Conservation (phyloP, 1,140 invertebrate genomes). For the Scaptomyza graminum region DNA sequence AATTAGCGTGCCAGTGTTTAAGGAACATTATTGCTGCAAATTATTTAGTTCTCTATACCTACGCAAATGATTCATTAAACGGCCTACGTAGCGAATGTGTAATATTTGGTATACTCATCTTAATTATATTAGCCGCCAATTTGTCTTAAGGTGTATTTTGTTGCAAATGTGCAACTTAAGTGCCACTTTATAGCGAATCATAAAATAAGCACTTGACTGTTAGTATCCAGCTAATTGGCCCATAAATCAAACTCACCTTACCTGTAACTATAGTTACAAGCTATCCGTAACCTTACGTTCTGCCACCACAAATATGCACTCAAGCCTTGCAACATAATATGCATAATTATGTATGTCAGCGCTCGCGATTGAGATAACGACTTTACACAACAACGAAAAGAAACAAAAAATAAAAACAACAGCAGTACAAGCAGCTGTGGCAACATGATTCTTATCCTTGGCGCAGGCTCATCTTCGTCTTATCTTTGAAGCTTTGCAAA, state of each 20-base stretch:
- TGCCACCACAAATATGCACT: slow-evolving; percentile 47
- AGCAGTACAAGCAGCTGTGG: background rate
- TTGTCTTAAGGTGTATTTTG: background rate
- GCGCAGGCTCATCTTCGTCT: slow-evolving; percentile 7
- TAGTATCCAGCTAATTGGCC: slow-evolving; percentile 65
- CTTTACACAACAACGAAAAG: slow-evolving; percentile 4
- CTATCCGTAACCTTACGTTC: too few species aligned
- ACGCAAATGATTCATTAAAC: background rate
- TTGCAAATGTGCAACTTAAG: slow-evolving; percentile 40
- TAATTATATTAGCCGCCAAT: slow-evolving; percentile 12
- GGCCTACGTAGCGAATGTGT: slow-evolving; percentile 48
- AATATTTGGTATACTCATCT: slow-evolving; percentile 20
- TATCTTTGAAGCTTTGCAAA: slow-evolving; percentile 19
- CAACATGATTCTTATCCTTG: slow-evolving; percentile 28
- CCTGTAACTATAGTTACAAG: slow-evolving; percentile 5
- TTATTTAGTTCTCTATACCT: background rate
- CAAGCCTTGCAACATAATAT: slow-evolving; percentile 63
- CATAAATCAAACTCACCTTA: slow-evolving; percentile 62
- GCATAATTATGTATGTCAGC: slow-evolving; percentile 56
- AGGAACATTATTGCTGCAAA: slow-evolving; percentile 14
- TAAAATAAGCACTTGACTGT: slow-evolving; percentile 49
- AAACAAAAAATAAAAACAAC: background rate
- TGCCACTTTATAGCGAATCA: slow-evolving; percentile 43
- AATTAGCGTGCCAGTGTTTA: slow-evolving; percentile 44
- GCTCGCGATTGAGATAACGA: slow-evolving; percentile 12